These are phyloP conservation scores for Asarcornis scutulata DNA, from an alignment of 2,113 vertebrate species.

Conservation along the genomic window DNA sequence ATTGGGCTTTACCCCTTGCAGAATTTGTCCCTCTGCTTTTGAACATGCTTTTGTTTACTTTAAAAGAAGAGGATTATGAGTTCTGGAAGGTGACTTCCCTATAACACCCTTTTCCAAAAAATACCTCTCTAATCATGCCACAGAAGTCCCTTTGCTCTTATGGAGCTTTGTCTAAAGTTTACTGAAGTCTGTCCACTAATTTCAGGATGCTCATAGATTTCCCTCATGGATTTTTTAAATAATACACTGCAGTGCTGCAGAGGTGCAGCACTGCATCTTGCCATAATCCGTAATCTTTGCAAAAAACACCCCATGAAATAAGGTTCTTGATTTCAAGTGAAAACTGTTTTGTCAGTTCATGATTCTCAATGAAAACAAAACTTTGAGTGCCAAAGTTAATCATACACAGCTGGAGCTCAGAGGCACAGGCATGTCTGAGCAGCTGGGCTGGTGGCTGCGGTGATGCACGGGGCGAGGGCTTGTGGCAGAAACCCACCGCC, in stretches of 20 bases:
- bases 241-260: neutral
- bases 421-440: fast-evolving
- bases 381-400: neutral
- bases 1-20: neutral
- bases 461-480: neutral
- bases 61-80: neutral
- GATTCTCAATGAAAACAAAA: neutral
- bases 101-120: neutral
- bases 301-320: neutral
- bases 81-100: neutral
- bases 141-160: neutral
- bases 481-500: neutral
- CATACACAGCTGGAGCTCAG: neutral
- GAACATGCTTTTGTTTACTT: neutral
- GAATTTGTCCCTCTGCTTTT: neutral
- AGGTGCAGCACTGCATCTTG: neutral
- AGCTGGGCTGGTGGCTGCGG: neutral
- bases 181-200: neutral
- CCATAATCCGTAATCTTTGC: neutral
- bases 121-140: constrained; percentile 10
- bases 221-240: neutral
- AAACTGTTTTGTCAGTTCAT: neutral
- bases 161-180: neutral
- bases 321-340: neutral
- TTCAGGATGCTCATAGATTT: neutral